A percentile compares a stretch with the other conserved stretches of the same genome.
Conservation (phyloP, 1,140 invertebrate species). For the Bombus ignitus region DNA sequence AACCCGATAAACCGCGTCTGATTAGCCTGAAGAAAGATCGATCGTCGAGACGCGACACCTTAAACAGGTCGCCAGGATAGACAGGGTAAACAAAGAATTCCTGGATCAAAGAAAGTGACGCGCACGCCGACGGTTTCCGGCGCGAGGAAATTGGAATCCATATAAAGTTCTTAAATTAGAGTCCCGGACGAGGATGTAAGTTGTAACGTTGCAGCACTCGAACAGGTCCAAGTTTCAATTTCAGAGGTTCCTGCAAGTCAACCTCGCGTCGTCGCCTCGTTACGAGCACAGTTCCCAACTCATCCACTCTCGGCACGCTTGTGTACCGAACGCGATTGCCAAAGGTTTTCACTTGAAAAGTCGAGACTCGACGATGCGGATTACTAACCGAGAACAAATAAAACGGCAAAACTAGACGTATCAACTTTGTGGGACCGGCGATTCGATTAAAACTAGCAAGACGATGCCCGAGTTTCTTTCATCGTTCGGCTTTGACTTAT, state of each 20-base stretch:
- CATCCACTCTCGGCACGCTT: background rate
- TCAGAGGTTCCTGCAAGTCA: background rate
- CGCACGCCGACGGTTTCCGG: background rate
- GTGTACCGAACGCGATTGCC: slow-evolving; percentile 24
- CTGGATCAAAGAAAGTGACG: background rate
- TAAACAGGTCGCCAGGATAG: too few species aligned
- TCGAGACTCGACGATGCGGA: background rate
- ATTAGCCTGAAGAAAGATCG: too few species aligned
- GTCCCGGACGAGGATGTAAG: background rate
- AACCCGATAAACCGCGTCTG: background rate
- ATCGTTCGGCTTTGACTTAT: too few species aligned
- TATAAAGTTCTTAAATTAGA: slow-evolving; percentile 24
- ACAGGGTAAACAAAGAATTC: background rate
- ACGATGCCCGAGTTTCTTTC: background rate
- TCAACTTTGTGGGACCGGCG: background rate
- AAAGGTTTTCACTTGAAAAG: slow-evolving; percentile 16
- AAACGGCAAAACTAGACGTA: too few species aligned
- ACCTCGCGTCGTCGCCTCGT: slow-evolving; percentile 22
- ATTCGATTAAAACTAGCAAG: background rate
- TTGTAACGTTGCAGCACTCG: slow-evolving; percentile 4
- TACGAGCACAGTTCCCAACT: slow-evolving; percentile 27
- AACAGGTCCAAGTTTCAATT: slow-evolving; percentile 38
- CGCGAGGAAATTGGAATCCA: background rate
- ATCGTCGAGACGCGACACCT: too few species aligned
- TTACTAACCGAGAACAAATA: slow-evolving; percentile 7